A percentile compares a stretch with the other conserved stretches of the same genome.
These are phyloP conservation scores for Saimiri boliviensis DNA, from an alignment of 2,113 vertebrate genomes.

Conservation along the genomic window DNA sequence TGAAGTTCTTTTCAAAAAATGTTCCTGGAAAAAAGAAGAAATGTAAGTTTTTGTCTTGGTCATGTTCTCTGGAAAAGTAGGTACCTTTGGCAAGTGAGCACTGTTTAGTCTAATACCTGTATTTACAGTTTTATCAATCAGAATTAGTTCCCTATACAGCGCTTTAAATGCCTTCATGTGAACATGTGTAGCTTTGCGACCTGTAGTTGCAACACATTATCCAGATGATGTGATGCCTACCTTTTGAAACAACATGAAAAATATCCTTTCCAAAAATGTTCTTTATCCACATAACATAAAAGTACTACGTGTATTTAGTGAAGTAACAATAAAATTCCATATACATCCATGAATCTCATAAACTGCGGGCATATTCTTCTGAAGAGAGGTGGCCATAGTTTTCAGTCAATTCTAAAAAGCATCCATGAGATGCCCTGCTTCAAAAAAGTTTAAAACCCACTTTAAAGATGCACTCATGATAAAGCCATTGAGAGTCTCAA, in stretches of 20 bases:
- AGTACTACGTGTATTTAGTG: neutral
- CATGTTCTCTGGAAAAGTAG: neutral
- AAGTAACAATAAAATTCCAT: neutral
- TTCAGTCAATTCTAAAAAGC: neutral
- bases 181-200: neutral
- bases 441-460: constrained; percentile 17
- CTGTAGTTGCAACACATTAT: neutral
- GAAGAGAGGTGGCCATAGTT: neutral
- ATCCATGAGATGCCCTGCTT: neutral
- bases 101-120: neutral
- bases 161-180: neutral
- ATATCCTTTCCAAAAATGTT: neutral
- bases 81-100: neutral
- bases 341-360: neutral
- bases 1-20: constrained; percentile 10
- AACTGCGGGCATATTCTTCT: neutral
- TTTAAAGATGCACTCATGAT: neutral
- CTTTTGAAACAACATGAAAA: neutral
- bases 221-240: neutral
- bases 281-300: neutral
- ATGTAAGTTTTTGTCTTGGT: neutral
- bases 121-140: neutral
- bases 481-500: neutral
- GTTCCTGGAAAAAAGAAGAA: neutral
- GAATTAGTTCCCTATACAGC: neutral